These are phyloP conservation scores for Bos javanicus DNA, from an alignment of 2,113 vertebrate species.

Conservation along the genomic window DNA sequence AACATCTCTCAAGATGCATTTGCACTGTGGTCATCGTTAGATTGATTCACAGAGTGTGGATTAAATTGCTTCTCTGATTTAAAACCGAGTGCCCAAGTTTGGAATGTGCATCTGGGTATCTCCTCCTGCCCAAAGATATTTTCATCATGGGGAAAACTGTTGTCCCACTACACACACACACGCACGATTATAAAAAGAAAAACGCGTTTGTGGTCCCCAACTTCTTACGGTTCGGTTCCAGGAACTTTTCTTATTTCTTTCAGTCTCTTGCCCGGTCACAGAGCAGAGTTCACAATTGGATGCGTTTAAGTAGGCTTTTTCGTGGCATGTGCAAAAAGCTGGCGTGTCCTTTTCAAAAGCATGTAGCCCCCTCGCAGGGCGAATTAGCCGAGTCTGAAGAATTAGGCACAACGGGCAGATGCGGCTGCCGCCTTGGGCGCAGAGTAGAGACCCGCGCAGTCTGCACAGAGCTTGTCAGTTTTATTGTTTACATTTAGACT, in stretches of 20 bases:
- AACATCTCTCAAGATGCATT: neutral
- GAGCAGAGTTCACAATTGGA: neutral
- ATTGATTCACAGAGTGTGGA: neutral
- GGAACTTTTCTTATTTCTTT: constrained; percentile 44
- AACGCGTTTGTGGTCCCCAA: neutral
- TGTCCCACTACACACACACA: no score
- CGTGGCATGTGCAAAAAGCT: neutral
- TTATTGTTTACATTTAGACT: neutral
- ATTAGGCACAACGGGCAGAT: neutral
- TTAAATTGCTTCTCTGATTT: constrained; percentile 55
- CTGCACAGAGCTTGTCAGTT: neutral
- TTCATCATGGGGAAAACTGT: neutral
- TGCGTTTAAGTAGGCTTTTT: neutral
- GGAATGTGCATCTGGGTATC: neutral
- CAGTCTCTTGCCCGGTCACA: neutral
- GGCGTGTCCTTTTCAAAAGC: neutral
- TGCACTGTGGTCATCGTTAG: neutral
- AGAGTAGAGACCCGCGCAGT: neutral
- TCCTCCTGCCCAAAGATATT: neutral
- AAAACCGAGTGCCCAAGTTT: constrained; percentile 28
- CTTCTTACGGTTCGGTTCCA: neutral
- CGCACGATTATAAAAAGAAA: neutral
- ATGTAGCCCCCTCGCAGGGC: neutral
- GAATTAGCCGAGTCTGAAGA: neutral
- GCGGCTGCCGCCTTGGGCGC: rapidly evolving